Conservation (phyloP, 2,113 vertebrate genomes). For the Labrus mixtus region DNA sequence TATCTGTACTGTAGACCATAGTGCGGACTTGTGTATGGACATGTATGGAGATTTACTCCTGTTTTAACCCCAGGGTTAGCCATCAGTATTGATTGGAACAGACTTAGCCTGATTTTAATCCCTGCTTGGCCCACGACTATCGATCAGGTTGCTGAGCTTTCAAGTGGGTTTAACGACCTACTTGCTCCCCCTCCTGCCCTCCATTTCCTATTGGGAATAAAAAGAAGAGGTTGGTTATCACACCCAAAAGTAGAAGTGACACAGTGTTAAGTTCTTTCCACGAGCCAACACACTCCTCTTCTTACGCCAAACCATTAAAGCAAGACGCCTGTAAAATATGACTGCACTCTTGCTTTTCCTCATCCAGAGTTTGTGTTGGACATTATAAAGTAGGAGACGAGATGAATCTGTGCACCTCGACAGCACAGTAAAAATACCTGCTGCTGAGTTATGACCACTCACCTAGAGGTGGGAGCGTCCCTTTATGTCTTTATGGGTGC, state of each 20-base stretch:
- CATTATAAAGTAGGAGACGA: constrained; percentile 69
- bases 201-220: constrained; percentile 43
- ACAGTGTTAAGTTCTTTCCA: constrained; percentile 22
- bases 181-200: constrained; percentile 53
- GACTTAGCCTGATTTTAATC: constrained; percentile 85
- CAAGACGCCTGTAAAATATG: constrained; percentile 65
- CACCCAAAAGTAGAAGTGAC: constrained; percentile 60
- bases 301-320: constrained; percentile 52
- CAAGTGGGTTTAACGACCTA: constrained; percentile 80
- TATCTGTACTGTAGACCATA: constrained; percentile 70
- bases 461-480: constrained; percentile 65
- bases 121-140: constrained; percentile 78
- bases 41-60: constrained; percentile 82
- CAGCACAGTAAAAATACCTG: constrained; percentile 75
- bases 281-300: constrained; percentile 14
- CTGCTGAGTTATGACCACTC: constrained; percentile 77
- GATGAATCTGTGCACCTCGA: constrained; percentile 72
- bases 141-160: constrained; percentile 80
- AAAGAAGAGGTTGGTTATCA: constrained; percentile 64
- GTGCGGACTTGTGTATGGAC: constrained; percentile 77
- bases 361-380: constrained; percentile 64
- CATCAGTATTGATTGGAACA: constrained; percentile 83
- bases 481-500: constrained; percentile 79
- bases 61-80: constrained; percentile 82
- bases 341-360: constrained; percentile 57